phyloP scores from a whole-genome alignment of 1,140 invertebrate species.

The Cheumatopsyche charites region DNA sequence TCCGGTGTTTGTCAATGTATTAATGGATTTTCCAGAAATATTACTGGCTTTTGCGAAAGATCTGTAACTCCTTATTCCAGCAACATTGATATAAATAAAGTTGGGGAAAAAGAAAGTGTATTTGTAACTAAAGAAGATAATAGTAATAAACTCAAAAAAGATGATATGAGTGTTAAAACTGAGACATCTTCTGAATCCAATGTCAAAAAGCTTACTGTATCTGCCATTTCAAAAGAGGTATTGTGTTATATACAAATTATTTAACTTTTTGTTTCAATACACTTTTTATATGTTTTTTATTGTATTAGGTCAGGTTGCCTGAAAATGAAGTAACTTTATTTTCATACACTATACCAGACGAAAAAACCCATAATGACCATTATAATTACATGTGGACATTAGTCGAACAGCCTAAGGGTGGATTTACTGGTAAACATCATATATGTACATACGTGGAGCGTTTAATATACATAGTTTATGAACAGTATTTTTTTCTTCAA shows the following conservation, averaged over 20 bases:
- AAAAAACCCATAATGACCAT: constrained; percentile 71
- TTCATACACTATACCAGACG: constrained; percentile 80
- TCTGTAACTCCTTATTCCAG: constrained; percentile 54
- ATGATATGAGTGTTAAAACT: constrained; percentile 52
- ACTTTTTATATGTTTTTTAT: constrained; percentile 19
- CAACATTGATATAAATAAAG: constrained; percentile 39
- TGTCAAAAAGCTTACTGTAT: constrained; percentile 74
- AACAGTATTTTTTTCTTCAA: too few species aligned
- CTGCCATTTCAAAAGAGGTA: constrained; percentile 77
- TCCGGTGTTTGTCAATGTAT: constrained; percentile 74
- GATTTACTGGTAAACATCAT: constrained; percentile 65
- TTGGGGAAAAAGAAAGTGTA: constrained; percentile 36
- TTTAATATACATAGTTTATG: too few species aligned
- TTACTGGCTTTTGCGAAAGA: constrained; percentile 55
- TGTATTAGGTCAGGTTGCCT: constrained; percentile 65
- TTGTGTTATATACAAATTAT: too few species aligned
- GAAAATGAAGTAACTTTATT: constrained; percentile 78
- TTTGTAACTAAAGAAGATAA: constrained; percentile 30
- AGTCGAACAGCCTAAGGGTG: constrained; percentile 79
- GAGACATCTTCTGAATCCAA: constrained; percentile 58
- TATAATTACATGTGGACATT: constrained; percentile 91
- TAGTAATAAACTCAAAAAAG: constrained; percentile 36
- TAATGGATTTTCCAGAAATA: constrained; percentile 63
- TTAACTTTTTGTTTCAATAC: constrained; percentile 44
- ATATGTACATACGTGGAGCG: too few species aligned